These are phyloP conservation scores for Tinea semifulvella DNA, from an alignment of 2,888 invertebrate genomes.

Conservation along the genomic window DNA sequence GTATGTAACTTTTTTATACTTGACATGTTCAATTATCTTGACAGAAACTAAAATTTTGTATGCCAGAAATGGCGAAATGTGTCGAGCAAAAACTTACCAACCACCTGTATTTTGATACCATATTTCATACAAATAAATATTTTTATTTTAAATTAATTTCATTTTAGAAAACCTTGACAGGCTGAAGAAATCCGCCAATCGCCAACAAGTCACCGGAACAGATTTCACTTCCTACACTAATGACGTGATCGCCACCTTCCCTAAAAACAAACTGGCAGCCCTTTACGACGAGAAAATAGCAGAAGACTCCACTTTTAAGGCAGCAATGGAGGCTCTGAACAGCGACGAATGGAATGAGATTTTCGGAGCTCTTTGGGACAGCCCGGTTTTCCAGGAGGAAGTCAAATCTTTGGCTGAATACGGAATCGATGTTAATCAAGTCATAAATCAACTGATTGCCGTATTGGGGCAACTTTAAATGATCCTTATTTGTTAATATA, in stretches of 20 bases:
- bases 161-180: conserved; percentile 8
- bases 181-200: conserved; percentile 16
- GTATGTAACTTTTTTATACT: background rate
- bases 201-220: conserved; percentile 29
- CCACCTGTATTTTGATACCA: too few relatives aligned
- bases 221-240: conserved; percentile 32
- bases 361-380: conserved; percentile 35
- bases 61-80: too few relatives aligned
- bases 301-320: conserved; percentile 38
- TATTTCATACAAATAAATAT: background rate
- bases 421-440: conserved; percentile 31
- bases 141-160: background rate
- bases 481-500: too few relatives aligned
- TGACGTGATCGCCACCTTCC: conserved; percentile 33
- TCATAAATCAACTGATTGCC: conserved; percentile 33
- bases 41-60: background rate
- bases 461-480: conserved; percentile 33
- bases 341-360: conserved; percentile 38
- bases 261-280: conserved; percentile 35
- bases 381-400: conserved; percentile 35
- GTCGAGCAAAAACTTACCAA: too few relatives aligned
- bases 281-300: conserved; percentile 41
- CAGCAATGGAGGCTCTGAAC: conserved; percentile 37
- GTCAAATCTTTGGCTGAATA: conserved; percentile 30
- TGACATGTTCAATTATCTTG: background rate